These are phyloP conservation scores for Emberiza fucata DNA, from an alignment of 2,113 vertebrate species.

Conservation along the genomic window DNA sequence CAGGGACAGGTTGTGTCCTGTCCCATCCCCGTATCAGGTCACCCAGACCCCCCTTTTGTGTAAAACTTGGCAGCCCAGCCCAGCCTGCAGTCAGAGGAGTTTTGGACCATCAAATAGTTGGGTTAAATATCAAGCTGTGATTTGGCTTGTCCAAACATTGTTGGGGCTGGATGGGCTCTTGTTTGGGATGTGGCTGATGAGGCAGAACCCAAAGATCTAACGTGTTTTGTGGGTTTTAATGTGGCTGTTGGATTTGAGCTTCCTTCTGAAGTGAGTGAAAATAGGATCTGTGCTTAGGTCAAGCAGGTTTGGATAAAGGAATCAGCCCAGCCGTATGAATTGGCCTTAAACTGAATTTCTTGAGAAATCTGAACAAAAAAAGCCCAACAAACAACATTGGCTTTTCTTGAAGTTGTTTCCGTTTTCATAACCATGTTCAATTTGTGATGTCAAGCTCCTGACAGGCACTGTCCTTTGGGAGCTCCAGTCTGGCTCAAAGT, in stretches of 20 bases:
- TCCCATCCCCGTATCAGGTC: not conserved
- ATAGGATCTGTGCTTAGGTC: not conserved
- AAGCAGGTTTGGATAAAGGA: not conserved
- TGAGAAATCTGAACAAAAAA: not conserved
- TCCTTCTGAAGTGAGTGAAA: not conserved
- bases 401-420: not conserved
- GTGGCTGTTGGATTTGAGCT: not conserved
- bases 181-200: not conserved
- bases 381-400: not conserved
- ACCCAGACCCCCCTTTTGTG: not conserved
- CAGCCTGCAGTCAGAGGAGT: not conserved
- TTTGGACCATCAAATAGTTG: slow-evolving; percentile 17
- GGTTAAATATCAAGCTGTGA: slow-evolving; percentile 9
- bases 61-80: not conserved
- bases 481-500: not conserved
- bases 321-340: not conserved
- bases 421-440: not conserved
- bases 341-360: not conserved
- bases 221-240: not conserved
- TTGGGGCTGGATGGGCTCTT: not conserved
- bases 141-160: not conserved
- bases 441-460: not conserved
- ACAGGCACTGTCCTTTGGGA: slow-evolving; percentile 12
- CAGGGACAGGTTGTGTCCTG: not conserved
- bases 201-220: not conserved